A percentile compares a stretch with the other conserved stretches of the same genome.
Conservation (phyloP, 2,888 invertebrate genomes). For the Machimus atricapillus region DNA sequence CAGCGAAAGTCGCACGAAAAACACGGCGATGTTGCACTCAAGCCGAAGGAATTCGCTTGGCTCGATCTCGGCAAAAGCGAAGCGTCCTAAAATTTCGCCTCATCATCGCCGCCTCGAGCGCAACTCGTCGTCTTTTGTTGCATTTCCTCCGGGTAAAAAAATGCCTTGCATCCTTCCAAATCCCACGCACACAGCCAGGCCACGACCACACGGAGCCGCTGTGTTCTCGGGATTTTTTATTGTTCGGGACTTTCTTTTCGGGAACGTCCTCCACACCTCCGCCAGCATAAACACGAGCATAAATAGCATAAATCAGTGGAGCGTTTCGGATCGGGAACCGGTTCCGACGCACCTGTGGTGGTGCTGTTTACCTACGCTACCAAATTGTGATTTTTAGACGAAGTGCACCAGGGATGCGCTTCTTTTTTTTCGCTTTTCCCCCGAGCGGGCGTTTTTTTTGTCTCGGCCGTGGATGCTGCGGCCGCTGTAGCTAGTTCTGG, state of each 20-base stretch:
- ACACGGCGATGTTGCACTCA: not conserved
- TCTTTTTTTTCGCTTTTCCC: not conserved
- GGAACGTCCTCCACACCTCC: not conserved
- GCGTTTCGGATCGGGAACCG: conserved; percentile 2
- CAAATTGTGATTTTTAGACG: not conserved
- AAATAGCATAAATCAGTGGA: not conserved
- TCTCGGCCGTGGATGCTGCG: not conserved
- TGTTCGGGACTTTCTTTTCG: not conserved
- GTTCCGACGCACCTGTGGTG: not conserved
- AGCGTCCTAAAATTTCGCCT: not conserved
- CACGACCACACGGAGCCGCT: not conserved
- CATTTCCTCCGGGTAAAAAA: not conserved
- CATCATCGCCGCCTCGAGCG: not conserved
- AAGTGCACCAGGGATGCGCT: conserved; percentile 11
- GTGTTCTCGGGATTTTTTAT: not conserved
- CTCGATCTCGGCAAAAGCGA: not conserved
- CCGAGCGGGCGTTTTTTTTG: not conserved
- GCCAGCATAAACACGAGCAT: not conserved
- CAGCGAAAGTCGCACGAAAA: no score
- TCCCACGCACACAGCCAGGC: not conserved
- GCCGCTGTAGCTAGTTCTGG: not conserved
- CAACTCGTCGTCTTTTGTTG: not conserved
- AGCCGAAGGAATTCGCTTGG: not conserved
- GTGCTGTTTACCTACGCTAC: not conserved
- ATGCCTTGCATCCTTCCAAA: not conserved